phyloP scores from a whole-genome alignment of 2,113 vertebrate species.

The Syrmaticus mikado region DNA sequence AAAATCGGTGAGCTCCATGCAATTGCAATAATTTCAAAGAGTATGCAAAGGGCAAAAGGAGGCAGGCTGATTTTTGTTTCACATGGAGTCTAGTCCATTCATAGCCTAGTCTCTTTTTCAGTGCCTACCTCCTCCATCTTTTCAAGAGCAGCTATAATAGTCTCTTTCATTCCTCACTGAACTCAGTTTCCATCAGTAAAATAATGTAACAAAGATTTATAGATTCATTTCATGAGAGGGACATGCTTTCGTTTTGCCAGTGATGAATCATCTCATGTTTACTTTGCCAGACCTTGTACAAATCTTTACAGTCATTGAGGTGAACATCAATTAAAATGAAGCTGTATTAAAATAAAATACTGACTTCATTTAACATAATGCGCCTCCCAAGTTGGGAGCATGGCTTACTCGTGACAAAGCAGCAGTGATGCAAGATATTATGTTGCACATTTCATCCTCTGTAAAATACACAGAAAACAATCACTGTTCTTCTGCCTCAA shows the following conservation, averaged over 20 bases:
- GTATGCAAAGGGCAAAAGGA: not conserved
- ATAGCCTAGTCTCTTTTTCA: not conserved
- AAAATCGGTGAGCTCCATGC: not conserved
- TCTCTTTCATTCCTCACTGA: slow-evolving; percentile 38
- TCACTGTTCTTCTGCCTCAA: not conserved
- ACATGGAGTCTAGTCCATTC: not conserved
- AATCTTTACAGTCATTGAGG: slow-evolving; percentile 39
- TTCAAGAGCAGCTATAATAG: not conserved
- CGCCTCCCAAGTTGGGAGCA: not conserved
- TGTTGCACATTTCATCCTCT: not conserved
- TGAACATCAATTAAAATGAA: slow-evolving; percentile 63
- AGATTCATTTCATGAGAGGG: slow-evolving; percentile 21
- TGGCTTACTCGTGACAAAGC: not conserved
- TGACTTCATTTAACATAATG: slow-evolving; percentile 38
- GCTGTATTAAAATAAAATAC: slow-evolving; percentile 47
- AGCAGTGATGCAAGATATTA: not conserved
- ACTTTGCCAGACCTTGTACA: slow-evolving; percentile 49
- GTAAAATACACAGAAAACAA: not conserved
- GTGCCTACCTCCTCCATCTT: not conserved
- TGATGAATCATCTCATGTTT: slow-evolving; percentile 65
- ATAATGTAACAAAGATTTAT: slow-evolving; percentile 38
- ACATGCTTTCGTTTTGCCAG: not conserved
- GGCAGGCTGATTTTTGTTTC: not conserved
- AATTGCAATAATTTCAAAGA: not conserved
- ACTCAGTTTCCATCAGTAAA: slow-evolving; percentile 15